These are phyloP conservation scores for Platysternon megacephalum DNA, from an alignment of 2,113 vertebrate species.

Conservation along the genomic window DNA sequence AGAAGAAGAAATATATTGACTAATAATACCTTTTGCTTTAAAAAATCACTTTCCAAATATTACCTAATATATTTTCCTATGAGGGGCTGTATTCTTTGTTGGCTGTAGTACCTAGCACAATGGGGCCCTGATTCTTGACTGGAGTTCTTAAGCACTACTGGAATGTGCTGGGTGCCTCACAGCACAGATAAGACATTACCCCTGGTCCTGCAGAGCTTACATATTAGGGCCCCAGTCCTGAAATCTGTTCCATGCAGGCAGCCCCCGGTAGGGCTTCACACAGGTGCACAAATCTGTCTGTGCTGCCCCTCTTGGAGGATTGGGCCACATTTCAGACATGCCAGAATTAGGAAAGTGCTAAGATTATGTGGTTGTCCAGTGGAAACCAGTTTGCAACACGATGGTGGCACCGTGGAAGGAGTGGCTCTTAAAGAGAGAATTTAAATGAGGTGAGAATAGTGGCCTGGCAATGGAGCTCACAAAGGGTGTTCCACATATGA, in stretches of 20 bases:
- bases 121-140: constrained; percentile 28
- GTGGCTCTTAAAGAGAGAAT: background rate
- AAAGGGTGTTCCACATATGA: background rate
- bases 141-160: background rate
- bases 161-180: background rate
- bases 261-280: fast-evolving
- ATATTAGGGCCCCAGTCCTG: background rate
- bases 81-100: constrained; percentile 34
- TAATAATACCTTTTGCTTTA: background rate
- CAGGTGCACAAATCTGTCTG: fast-evolving
- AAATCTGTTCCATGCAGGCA: no score
- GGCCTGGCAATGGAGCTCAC: background rate
- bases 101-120: background rate
- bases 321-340: background rate
- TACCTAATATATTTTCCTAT: constrained; percentile 24
- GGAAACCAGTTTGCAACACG: background rate
- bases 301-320: background rate
- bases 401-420: fast-evolving
- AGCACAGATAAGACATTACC: background rate
- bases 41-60: background rate
- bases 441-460: background rate
- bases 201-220: background rate
- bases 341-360: background rate
- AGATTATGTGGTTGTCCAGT: background rate
- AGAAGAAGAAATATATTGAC: background rate